Conservation (phyloP, 2,888 invertebrate species). For the Choreutis nemorana region DNA sequence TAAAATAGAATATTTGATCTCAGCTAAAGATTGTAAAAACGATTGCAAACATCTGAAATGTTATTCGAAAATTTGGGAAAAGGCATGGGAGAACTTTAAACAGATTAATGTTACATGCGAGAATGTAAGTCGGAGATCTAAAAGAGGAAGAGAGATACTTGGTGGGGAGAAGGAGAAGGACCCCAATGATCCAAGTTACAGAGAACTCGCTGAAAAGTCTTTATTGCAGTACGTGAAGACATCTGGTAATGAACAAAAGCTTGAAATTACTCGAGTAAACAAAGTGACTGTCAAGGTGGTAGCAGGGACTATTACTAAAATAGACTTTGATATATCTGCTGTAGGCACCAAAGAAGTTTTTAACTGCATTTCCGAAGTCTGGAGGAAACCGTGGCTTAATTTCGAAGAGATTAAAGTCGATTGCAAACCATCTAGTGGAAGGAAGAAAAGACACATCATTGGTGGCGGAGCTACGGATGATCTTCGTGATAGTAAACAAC, state of each 20-base stretch:
- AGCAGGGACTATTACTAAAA: slow-evolving; percentile 45
- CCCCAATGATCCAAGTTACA: slow-evolving; percentile 16
- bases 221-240: slow-evolving; percentile 15
- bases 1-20: slow-evolving; percentile 59
- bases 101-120: slow-evolving; percentile 2
- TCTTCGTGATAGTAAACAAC: no score
- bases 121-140: slow-evolving; percentile 1
- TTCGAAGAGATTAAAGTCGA: slow-evolving; percentile 26
- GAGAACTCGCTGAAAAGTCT: slow-evolving; percentile 17
- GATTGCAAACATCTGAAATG: neutral
- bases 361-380: slow-evolving; percentile 60
- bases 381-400: slow-evolving; percentile 65
- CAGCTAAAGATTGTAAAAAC: slow-evolving; percentile 40
- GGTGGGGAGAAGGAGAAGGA: slow-evolving; percentile 10
- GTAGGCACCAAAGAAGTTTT: no score
- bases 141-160: slow-evolving; percentile 8
- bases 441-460: slow-evolving; percentile 7
- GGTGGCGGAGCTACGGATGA: slow-evolving; percentile 9
- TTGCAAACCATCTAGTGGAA: slow-evolving; percentile 10
- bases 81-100: slow-evolving; percentile 3
- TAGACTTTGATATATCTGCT: slow-evolving; percentile 24
- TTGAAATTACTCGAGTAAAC: slow-evolving; percentile 17
- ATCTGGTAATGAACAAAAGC: slow-evolving; percentile 7
- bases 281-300: slow-evolving; percentile 31
- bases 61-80: neutral